Evolutionary conservation across 2,888 invertebrate species (phyloP), one percentile per base, ranked within the genome.

Genomic region (Pollenia griseotomentosa): DNA sequence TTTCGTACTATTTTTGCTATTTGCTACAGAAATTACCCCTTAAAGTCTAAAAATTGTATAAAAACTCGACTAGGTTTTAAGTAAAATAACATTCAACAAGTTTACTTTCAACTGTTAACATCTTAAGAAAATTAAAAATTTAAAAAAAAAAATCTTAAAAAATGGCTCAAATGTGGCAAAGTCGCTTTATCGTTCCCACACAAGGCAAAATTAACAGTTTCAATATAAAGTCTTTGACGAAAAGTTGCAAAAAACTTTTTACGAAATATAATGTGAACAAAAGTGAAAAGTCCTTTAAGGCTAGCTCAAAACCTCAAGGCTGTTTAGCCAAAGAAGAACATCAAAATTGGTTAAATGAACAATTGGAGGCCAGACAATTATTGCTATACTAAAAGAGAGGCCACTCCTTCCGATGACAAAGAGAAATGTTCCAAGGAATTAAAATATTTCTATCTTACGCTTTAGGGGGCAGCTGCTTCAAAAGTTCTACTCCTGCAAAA

Each of bases 291-390:
- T 23, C n/a, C 5, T 14, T 4, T 14, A 46, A 71, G 44, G 1
- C 12, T 8, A 10, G 12, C 12, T 5, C 12, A 11, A 23, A 57
- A 53, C 75, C 85, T 33, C 80, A 73, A 57, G 19, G 55, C 23
- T 88, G 88, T 70, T 46, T 63, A n/a, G 85, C 89, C n/a, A 89
- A 88, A 63, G 91, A 91, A 82, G 91, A 91, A 61, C 88, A 90
- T 71, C 90, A 91, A 63, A 91, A 91, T 73, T 90, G 88, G 89
- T 86, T 90, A 59, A 91, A 91, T 80, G 91, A 91, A 74, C 87
- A 90, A 86, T 48, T 89, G 8, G 91, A 89, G 57, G 23, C 70
- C 11, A 71, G 82, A 57, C 63, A 71, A 33, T 12, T 63, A 19
- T 14, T 61, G n/a, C 42, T 61, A 61, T 82, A 14, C 16, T 81